Evolutionary conservation across 1,140 invertebrate genomes (phyloP), one percentile per base, ranked within the genome.

Genomic region (Propsilocerus akamusi): DNA sequence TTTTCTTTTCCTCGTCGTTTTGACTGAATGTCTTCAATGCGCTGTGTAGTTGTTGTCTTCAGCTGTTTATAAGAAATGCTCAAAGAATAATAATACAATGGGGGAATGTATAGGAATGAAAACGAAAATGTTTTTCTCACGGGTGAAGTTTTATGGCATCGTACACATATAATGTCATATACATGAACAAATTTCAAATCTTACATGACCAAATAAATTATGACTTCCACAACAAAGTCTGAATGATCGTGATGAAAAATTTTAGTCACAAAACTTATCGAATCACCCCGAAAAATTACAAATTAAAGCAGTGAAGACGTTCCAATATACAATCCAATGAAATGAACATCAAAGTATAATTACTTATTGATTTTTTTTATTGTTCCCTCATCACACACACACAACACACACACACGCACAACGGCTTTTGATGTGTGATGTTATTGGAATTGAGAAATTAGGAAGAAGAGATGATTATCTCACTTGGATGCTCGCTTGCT

Each of bases 341-440:
- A 41, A 20, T 41, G 34, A 41, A 41, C 34, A 41, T 41, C 14
- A 7, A 41, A 20, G 34, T 20, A 41, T 41, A 41, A 41, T 41
- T 41, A 20, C 34, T 41, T 41, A 41, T 41, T 41, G 34, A 41
- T 41, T 41, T 41, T n/a, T n/a, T 41, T 41, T 41, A 41, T 41
- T 41, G 34, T 41, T 41, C 34, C 22, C 14, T 30, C 28, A 12
- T 41, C 22, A 17, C 17, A n/a, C n/a, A n/a, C n/a, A n/a, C n/a
- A n/a, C n/a, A n/a, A n/a, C n/a, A n/a, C n/a, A n/a, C n/a, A n/a
- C n/a, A n/a, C n/a, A n/a, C n/a, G n/a, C n/a, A n/a, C n/a, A n/a
- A n/a, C n/a, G n/a, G n/a, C n/a, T n/a, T n/a, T n/a, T n/a, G n/a
- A n/a, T n/a, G n/a, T n/a, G n/a, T n/a, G n/a, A n/a, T n/a, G n/a